Evolutionary conservation across 92 coral and sea anemone species (phyloP).

Genomic region (Heliopora coerulea): DNA sequence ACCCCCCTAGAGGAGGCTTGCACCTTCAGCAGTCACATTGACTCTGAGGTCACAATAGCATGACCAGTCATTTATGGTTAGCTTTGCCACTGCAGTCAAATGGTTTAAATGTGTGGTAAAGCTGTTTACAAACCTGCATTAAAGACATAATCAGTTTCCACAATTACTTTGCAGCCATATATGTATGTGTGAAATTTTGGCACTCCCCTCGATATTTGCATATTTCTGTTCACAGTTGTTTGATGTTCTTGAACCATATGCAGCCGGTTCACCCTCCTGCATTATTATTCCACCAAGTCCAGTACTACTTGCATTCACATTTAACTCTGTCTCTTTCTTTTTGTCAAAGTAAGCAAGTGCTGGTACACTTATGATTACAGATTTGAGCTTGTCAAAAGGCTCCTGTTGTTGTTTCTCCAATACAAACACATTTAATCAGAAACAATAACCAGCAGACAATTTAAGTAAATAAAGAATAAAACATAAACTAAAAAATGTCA

Average conservation of each 20-base stretch:
- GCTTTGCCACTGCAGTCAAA: no score
- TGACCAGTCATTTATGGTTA: no score
- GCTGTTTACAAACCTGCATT: no score
- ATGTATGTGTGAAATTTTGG: conserved; percentile 55
- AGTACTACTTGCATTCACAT: conserved; percentile 50
- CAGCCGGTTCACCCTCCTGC: conserved; percentile 53
- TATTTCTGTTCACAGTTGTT: conserved; percentile 38
- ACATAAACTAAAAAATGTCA: no score
- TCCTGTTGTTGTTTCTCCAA: conserved; percentile 56
- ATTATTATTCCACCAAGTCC: conserved; percentile 53
- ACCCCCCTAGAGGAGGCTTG: no score
- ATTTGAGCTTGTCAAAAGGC: conserved; percentile 50
- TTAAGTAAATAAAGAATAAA: no score
- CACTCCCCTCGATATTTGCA: conserved; percentile 52
- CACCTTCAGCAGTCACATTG: no score
- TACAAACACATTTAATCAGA: no score
- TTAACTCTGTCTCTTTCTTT: conserved; percentile 38
- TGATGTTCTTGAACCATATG: no score
- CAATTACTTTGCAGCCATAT: conserved; percentile 50
- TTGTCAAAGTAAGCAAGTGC: conserved; percentile 47
- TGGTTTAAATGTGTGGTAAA: no score
- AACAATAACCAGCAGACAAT: no score
- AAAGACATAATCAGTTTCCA: conserved; percentile 50
- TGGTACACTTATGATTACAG: conserved; percentile 37
- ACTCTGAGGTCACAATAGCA: no score